These are phyloP conservation scores for Sarcophaga carnaria DNA, from an alignment of 2,888 invertebrate species.

Conservation along the genomic window DNA sequence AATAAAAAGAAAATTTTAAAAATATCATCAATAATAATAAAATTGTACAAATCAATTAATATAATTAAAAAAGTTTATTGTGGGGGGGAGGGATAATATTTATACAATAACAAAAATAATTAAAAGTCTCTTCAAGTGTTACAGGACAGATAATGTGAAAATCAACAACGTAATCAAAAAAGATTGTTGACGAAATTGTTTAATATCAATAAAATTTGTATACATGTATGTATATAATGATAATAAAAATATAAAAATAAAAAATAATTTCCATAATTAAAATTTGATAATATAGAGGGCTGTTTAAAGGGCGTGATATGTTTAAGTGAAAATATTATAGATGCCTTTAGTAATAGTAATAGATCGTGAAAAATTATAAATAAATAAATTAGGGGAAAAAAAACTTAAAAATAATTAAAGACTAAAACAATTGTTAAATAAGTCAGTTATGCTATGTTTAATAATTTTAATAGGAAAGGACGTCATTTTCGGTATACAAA, in stretches of 20 bases:
- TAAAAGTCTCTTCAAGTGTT: neutral
- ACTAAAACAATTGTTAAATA: neutral
- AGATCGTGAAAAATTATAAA: neutral
- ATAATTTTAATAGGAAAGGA: neutral
- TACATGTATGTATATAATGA: no score
- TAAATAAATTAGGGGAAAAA: neutral
- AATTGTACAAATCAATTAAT: conserved; percentile 64
- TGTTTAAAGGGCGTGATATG: no score
- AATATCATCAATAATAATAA: conserved; percentile 57
- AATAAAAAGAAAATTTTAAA: conserved; percentile 16
- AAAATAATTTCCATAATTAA: neutral
- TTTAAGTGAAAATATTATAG: neutral
- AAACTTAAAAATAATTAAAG: conserved; percentile 5
- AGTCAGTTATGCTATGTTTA: neutral
- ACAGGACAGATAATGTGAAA: no score
- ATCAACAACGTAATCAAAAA: no score
- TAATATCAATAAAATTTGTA: no score
- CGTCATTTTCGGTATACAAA: neutral
- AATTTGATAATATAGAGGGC: neutral
- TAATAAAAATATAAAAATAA: neutral
- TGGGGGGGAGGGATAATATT: conserved; percentile 30
- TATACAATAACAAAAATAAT: conserved; percentile 28
- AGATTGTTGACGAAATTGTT: no score
- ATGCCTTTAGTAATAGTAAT: neutral
- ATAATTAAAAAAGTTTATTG: conserved; percentile 28